Evolutionary conservation across 1,140 invertebrate species (phyloP).

Genomic region (Thaumetopoea pityocampa): DNA sequence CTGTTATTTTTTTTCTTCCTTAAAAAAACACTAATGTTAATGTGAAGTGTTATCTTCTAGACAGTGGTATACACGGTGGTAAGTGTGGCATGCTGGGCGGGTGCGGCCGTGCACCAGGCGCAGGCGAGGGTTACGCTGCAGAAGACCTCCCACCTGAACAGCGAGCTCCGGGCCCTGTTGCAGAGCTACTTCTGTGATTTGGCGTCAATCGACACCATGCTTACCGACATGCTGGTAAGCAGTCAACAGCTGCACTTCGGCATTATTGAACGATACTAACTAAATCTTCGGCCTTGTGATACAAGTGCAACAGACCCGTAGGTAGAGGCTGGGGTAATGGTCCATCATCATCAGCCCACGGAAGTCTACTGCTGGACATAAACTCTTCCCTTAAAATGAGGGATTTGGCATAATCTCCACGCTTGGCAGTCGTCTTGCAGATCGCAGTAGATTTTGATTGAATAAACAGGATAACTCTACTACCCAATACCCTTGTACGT

Average conservation of each 20-base stretch:
- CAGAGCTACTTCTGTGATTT: conserved; percentile 75
- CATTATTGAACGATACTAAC: neutral
- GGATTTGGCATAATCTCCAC: no score
- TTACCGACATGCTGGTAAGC: conserved; percentile 75
- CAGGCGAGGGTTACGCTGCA: conserved; percentile 65
- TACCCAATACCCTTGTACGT: no score
- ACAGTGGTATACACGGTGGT: conserved; percentile 61
- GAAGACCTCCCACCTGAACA: conserved; percentile 69
- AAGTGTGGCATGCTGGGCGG: conserved; percentile 74
- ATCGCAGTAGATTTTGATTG: no score
- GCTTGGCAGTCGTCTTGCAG: no score
- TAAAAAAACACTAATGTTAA: no score
- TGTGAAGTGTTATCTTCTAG: conserved; percentile 21
- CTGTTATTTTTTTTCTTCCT: no score
- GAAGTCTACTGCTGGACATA: no score
- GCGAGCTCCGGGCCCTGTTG: conserved; percentile 63
- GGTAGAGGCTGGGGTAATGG: no score
- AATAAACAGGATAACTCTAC: no score
- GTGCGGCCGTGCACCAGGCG: conserved; percentile 76
- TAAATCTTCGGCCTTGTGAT: conserved; percentile 2
- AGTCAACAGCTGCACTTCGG: neutral
- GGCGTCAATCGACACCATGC: conserved; percentile 72
- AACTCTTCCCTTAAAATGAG: no score
- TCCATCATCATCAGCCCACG: no score
- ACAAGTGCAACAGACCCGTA: no score